phyloP scores from a whole-genome alignment of 2,888 invertebrate species.

The Tetrapedia diversipes region DNA sequence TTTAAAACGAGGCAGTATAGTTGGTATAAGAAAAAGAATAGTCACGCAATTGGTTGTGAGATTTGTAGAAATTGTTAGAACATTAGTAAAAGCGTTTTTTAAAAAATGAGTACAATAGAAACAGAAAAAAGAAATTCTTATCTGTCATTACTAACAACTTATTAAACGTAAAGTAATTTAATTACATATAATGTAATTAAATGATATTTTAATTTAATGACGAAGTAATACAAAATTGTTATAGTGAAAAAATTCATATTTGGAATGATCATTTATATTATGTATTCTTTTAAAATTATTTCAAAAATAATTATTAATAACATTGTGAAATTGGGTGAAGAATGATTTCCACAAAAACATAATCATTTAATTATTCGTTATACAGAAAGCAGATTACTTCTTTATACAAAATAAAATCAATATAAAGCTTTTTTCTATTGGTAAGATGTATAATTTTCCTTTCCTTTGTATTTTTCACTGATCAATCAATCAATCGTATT shows the following conservation, averaged over 20 bases:
- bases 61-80: constrained; percentile 31
- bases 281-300: neutral
- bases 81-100: neutral
- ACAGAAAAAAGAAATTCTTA: constrained; percentile 17
- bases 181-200: too few relatives aligned
- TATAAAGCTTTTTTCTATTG: neutral
- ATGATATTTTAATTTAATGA: constrained; percentile 17
- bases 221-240: constrained; percentile 21
- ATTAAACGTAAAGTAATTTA: neutral
- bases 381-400: neutral
- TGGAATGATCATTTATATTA: neutral
- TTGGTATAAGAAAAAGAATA: constrained; percentile 31
- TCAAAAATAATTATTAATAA: neutral
- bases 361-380: neutral
- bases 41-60: constrained; percentile 30
- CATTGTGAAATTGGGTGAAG: constrained; percentile 39
- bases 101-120: neutral
- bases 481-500: neutral
- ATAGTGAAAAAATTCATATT: neutral
- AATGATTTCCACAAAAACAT: neutral
- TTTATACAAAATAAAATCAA: constrained; percentile 6
- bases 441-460: constrained; percentile 6
- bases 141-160: constrained; percentile 7
- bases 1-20: constrained; percentile 27
- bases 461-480: neutral